Percentiles rank a stretch among this genome's conserved stretches.
Evolutionary conservation across 2,888 invertebrate genomes (phyloP).

Genomic region (Leptopilina drosophilae): DNA sequence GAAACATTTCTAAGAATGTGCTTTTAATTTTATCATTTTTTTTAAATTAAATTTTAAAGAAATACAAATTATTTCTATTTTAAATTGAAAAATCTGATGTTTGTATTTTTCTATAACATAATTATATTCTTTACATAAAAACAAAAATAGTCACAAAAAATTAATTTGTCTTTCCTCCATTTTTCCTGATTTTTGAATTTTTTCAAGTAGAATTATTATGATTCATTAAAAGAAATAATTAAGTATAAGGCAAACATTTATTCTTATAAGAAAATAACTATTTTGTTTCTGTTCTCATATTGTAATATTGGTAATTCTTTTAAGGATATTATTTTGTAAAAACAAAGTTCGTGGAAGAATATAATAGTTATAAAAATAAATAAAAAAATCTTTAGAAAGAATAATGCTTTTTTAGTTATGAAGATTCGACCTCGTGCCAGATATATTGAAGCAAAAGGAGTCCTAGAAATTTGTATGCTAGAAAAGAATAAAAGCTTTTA

Average conservation of each 20-base stretch:
- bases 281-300: too few species aligned
- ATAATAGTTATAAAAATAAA: constrained; percentile 15
- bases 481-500: constrained; percentile 8
- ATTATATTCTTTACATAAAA: too few species aligned
- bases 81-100: too few species aligned
- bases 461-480: constrained; percentile 23
- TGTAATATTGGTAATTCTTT: not conserved
- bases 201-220: too few species aligned
- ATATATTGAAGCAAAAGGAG: constrained; percentile 23
- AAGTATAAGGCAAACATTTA: too few species aligned
- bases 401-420: not conserved
- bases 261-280: not conserved
- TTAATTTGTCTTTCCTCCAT: too few species aligned
- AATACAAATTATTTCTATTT: not conserved
- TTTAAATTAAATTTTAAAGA: constrained; percentile 16
- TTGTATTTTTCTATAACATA: too few species aligned
- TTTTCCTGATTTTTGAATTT: not conserved
- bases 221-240: too few species aligned
- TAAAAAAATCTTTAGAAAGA: constrained; percentile 1
- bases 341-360: not conserved
- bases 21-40: constrained; percentile 26
- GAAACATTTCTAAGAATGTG: constrained; percentile 9
- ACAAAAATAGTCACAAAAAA: too few species aligned
- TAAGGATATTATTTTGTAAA: constrained; percentile 2
- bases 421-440: constrained; percentile 25